Conservation (phyloP, 2,888 invertebrate genomes). For the Congeria kusceri region DNA sequence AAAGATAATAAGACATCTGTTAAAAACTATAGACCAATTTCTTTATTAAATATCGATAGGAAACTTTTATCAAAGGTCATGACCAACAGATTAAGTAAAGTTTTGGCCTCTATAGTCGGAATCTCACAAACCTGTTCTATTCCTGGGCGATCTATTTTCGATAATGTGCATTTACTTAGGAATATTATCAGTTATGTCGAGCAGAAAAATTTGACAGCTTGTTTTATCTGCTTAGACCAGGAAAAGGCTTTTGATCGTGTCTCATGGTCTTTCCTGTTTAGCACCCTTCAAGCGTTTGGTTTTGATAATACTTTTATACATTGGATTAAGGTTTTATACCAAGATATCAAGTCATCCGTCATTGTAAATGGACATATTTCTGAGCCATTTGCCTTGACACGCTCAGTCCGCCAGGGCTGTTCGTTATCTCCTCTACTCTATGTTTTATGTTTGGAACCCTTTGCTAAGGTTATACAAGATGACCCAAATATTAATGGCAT, state of each 20-base stretch:
- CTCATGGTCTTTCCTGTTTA: slow-evolving; percentile 55
- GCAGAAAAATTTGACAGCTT: slow-evolving; percentile 45
- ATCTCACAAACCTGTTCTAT: slow-evolving; percentile 63
- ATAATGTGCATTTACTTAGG: slow-evolving; percentile 58
- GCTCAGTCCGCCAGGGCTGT: slow-evolving; percentile 58
- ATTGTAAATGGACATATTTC: slow-evolving; percentile 56
- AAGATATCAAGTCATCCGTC: slow-evolving; percentile 48
- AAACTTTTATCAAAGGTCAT: slow-evolving; percentile 64
- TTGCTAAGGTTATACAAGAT: slow-evolving; percentile 20
- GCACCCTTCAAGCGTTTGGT: slow-evolving; percentile 54
- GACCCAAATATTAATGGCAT: slow-evolving; percentile 17
- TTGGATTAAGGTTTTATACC: slow-evolving; percentile 65
- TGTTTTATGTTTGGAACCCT: slow-evolving; percentile 38
- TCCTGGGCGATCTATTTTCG: too few relatives aligned
- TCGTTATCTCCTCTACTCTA: slow-evolving; percentile 47
- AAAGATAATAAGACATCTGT: slow-evolving; percentile 32
- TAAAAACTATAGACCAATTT: slow-evolving; percentile 66
- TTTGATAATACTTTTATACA: slow-evolving; percentile 59
- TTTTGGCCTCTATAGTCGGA: slow-evolving; percentile 48
- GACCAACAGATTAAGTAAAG: slow-evolving; percentile 42
- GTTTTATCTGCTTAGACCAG: slow-evolving; percentile 65
- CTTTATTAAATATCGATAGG: slow-evolving; percentile 62
- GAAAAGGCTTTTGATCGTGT: slow-evolving; percentile 69
- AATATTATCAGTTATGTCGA: slow-evolving; percentile 55
- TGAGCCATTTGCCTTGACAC: slow-evolving; percentile 27